Conservation (phyloP, 2,797 vertebrate genomes). For the Propithecus deckenii region DNA sequence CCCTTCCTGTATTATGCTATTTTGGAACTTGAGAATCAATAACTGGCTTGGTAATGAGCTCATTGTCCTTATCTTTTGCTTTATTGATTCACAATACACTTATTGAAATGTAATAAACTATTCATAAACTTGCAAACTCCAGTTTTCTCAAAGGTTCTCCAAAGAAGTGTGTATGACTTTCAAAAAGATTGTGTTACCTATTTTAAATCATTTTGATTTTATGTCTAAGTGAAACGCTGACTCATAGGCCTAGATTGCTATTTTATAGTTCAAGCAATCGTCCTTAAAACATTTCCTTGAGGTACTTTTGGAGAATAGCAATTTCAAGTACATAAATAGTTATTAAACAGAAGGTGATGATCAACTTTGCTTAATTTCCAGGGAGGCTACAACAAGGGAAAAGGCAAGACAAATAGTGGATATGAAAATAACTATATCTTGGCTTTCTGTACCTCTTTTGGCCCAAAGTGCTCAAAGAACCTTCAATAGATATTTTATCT, state of each 20-base stretch:
- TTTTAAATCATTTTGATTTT: constrained; percentile 79
- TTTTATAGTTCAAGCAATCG: constrained; percentile 61
- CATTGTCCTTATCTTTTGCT: constrained; percentile 74
- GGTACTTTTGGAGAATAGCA: background rate
- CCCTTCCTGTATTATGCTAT: constrained; percentile 55
- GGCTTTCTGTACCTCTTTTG: background rate
- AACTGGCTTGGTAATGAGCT: constrained; percentile 72
- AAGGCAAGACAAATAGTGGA: background rate
- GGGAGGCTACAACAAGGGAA: background rate
- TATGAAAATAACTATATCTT: background rate
- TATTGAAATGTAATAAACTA: constrained; percentile 80
- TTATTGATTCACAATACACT: constrained; percentile 81
- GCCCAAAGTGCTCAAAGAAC: background rate
- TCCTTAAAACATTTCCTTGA: constrained; percentile 32
- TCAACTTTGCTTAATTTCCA: constrained; percentile 41
- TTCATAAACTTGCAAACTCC: constrained; percentile 80
- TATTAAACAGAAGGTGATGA: constrained; percentile 35
- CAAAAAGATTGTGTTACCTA: constrained; percentile 64
- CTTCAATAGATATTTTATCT: constrained; percentile 36
- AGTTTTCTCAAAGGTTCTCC: constrained; percentile 73
- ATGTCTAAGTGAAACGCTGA: constrained; percentile 73
- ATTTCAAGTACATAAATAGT: background rate
- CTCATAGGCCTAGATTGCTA: constrained; percentile 71
- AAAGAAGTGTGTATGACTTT: constrained; percentile 65
- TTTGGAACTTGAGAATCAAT: constrained; percentile 70